Evolutionary conservation across 2,888 invertebrate species (phyloP).

Genomic region (Podotricha telesiphe): DNA sequence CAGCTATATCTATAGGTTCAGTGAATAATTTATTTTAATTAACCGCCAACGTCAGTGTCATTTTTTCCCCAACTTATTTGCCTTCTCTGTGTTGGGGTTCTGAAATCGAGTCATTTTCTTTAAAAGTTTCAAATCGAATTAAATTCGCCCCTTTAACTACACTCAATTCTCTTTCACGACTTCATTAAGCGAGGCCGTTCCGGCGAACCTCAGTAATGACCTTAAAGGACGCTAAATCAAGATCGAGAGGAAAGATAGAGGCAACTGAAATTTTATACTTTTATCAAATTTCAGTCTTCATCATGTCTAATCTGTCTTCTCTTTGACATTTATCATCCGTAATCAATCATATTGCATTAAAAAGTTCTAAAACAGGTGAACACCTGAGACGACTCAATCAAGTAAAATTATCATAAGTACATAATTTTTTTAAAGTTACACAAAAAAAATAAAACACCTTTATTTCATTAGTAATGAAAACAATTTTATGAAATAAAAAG

Average conservation of each 20-base stretch:
- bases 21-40: slow-evolving; percentile 79
- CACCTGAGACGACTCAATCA: background rate
- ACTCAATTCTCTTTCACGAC: slow-evolving; percentile 82
- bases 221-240: slow-evolving; percentile 81
- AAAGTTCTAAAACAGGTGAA: background rate
- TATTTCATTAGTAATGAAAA: slow-evolving; percentile 16
- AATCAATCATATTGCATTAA: background rate
- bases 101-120: slow-evolving; percentile 77
- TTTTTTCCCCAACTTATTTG: slow-evolving; percentile 73
- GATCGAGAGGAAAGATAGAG: slow-evolving; percentile 53
- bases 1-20: slow-evolving; percentile 57
- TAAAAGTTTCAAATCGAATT: slow-evolving; percentile 82
- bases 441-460: background rate
- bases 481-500: slow-evolving; percentile 17
- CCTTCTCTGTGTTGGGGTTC: slow-evolving; percentile 64
- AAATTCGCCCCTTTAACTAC: slow-evolving; percentile 82
- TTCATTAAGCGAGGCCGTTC: slow-evolving; percentile 81
- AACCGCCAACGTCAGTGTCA: slow-evolving; percentile 71
- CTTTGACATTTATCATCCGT: slow-evolving; percentile 8
- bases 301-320: slow-evolving; percentile 28
- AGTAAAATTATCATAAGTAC: background rate
- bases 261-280: slow-evolving; percentile 40
- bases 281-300: slow-evolving; percentile 43
- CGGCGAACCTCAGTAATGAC: slow-evolving; percentile 81
- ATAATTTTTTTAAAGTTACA: background rate